Conservation (phyloP, 2,888 invertebrate species). For the Pteria penguin region DNA sequence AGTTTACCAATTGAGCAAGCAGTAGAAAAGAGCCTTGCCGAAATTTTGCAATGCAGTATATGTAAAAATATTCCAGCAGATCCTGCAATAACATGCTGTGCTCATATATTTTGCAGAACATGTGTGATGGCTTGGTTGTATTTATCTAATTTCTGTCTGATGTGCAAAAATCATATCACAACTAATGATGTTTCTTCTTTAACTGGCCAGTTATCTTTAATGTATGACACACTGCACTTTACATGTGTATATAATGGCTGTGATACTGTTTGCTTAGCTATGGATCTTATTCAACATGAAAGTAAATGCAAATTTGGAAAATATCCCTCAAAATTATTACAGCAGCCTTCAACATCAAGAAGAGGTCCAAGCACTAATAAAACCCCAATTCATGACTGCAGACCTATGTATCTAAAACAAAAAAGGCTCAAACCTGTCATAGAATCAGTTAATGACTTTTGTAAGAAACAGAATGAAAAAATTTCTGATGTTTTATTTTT, state of each 20-base stretch:
- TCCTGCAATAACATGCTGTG: background rate
- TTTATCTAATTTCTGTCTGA: background rate
- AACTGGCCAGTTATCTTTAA: background rate
- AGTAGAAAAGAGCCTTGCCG: background rate
- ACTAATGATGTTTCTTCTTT: background rate
- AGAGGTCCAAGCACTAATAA: background rate
- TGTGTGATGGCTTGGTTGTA: background rate
- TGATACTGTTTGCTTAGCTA: background rate
- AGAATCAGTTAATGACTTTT: background rate
- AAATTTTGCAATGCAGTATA: background rate
- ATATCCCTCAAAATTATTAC: background rate
- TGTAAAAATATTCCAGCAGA: background rate
- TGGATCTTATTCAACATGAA: background rate
- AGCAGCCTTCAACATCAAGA: background rate
- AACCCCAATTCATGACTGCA: background rate
- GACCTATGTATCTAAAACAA: background rate
- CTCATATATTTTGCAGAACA: background rate
- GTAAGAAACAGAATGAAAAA: background rate
- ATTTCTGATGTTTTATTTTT: background rate
- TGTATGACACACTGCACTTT: background rate
- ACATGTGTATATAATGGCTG: background rate
- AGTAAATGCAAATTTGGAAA: background rate
- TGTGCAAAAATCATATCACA: background rate
- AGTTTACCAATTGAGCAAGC: background rate
- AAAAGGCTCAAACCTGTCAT: background rate